Conservation (phyloP, 2,113 vertebrate genomes). For the Ramphastos sulfuratus region DNA sequence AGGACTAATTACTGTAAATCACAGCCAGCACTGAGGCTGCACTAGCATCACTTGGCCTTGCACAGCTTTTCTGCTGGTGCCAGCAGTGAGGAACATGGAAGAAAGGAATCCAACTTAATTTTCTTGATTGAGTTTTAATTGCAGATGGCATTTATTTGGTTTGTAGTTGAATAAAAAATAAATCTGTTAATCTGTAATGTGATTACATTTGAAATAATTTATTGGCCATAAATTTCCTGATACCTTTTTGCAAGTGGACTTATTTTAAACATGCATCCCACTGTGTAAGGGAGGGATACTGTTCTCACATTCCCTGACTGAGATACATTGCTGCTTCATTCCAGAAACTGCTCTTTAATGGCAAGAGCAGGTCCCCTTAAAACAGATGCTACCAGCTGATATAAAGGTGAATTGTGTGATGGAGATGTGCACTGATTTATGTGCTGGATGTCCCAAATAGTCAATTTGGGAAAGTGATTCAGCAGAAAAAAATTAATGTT, state of each 20-base stretch:
- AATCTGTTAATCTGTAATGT: not conserved
- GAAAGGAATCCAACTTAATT: not conserved
- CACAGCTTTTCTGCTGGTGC: not conserved
- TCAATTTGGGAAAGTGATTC: constrained; percentile 40
- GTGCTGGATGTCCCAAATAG: constrained; percentile 43
- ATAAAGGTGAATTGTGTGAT: not conserved
- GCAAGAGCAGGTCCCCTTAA: not conserved
- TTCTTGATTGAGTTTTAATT: not conserved
- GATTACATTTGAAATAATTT: not conserved
- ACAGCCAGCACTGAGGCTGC: not conserved
- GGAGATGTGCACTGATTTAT: constrained; percentile 3
- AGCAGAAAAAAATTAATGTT: constrained; percentile 23
- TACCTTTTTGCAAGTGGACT: not conserved
- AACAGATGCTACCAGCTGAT: not conserved
- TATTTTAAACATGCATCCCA: not conserved
- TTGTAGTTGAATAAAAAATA: not conserved
- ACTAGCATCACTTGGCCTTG: not conserved
- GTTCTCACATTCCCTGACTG: not conserved
- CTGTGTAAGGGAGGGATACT: not conserved
- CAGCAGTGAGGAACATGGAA: not conserved
- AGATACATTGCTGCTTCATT: not conserved
- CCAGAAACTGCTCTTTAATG: not conserved
- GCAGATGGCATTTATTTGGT: not conserved
- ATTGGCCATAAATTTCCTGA: not conserved
- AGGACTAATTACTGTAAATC: not conserved